A percentile compares a stretch with the other conserved stretches of the same genome.
Conservation (phyloP, 2,888 invertebrate genomes). For the Lepidocyrtinus sp. region DNA sequence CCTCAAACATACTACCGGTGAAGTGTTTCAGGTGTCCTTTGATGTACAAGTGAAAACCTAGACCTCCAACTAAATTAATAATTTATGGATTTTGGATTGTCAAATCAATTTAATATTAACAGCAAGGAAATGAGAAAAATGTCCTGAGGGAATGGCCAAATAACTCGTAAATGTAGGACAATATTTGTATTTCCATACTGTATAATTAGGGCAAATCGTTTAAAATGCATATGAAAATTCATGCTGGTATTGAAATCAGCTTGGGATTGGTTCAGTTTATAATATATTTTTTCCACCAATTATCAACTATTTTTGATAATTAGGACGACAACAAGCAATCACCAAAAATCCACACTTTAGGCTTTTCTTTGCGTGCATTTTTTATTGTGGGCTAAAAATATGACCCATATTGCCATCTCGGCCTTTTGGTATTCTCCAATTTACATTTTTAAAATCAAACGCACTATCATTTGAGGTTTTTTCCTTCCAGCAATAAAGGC, state of each 20-base stretch:
- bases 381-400: neutral
- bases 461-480: neutral
- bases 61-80: slow-evolving; percentile 43
- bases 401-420: neutral
- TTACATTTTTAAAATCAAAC: neutral
- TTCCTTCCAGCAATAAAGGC: slow-evolving; percentile 43
- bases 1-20: neutral
- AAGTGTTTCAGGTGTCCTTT: slow-evolving; percentile 25
- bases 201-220: neutral
- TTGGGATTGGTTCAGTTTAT: neutral
- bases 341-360: neutral
- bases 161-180: neutral
- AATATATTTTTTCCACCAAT: neutral
- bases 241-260: neutral
- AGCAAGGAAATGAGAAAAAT: neutral
- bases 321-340: neutral
- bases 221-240: neutral
- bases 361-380: neutral
- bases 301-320: neutral
- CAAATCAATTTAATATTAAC: neutral
- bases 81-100: neutral
- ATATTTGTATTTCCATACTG: neutral
- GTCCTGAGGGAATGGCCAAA: neutral
- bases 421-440: neutral
- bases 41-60: slow-evolving; percentile 53